Percentiles rank a stretch among this genome's conserved stretches.
Conservation (phyloP, 2,113 vertebrate genomes). For the Fulmarus glacialis region DNA sequence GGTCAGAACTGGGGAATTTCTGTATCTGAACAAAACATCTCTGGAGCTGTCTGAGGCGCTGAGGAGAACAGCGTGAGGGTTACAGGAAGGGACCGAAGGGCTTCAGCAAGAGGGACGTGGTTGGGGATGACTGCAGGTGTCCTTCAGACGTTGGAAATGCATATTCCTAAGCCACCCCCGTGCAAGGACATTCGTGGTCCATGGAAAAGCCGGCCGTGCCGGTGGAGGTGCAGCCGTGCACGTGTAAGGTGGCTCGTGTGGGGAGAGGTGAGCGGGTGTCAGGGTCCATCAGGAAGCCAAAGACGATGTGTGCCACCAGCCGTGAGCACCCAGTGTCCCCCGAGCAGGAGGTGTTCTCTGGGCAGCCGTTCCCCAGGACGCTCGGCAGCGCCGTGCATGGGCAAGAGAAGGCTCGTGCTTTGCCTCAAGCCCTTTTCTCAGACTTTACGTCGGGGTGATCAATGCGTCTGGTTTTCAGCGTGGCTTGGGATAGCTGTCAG, state of each 20-base stretch:
- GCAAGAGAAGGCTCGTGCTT: background rate
- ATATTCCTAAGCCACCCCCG: background rate
- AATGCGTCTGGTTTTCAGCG: fast-evolving
- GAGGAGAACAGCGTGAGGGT: fast-evolving
- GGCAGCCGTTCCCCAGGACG: background rate
- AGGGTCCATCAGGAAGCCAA: background rate
- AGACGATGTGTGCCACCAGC: background rate
- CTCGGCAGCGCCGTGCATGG: fast-evolving
- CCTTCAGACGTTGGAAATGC: background rate
- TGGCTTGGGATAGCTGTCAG: background rate
- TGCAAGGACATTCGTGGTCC: background rate
- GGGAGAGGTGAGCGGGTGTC: background rate
- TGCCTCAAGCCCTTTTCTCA: background rate
- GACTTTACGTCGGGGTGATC: background rate
- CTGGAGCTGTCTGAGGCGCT: background rate
- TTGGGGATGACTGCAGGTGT: background rate
- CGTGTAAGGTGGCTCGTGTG: fast-evolving
- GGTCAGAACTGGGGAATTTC: background rate
- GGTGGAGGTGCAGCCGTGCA: background rate
- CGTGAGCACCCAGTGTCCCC: background rate
- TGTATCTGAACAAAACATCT: background rate
- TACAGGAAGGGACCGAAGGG: background rate
- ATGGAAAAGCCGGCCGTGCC: background rate
- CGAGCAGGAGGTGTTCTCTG: background rate
- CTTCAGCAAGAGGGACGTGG: background rate